phyloP scores from a whole-genome alignment of 2,888 invertebrate genomes.

The Phengaris arion region DNA sequence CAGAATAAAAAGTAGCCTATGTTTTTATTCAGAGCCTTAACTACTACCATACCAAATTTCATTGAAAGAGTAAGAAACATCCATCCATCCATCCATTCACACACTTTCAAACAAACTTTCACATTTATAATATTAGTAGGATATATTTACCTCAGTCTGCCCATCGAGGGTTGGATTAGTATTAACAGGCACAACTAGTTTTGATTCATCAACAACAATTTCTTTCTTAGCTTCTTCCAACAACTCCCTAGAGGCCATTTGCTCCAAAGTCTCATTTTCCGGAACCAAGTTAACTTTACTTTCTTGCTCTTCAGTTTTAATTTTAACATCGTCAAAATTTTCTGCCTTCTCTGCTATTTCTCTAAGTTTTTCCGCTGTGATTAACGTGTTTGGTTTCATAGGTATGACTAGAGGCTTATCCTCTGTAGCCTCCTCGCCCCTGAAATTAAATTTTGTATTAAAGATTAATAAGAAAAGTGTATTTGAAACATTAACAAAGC shows the following conservation, averaged over 20 bases:
- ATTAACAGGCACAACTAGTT: constrained; percentile 79
- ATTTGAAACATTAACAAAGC: no score
- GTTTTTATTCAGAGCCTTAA: no score
- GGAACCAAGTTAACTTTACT: constrained; percentile 36
- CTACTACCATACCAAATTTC: no score
- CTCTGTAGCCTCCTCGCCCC: constrained; percentile 75
- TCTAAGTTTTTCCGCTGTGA: constrained; percentile 71
- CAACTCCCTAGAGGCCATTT: constrained; percentile 86
- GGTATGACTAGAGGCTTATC: constrained; percentile 83
- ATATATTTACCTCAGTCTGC: constrained; percentile 78
- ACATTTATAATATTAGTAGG: no score
- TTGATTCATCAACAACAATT: constrained; percentile 55
- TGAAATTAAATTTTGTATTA: constrained; percentile 48
- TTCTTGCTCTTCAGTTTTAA: constrained; percentile 45
- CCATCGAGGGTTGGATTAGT: constrained; percentile 78
- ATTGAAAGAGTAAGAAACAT: no score
- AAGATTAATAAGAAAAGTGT: background rate
- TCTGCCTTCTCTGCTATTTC: constrained; percentile 74
- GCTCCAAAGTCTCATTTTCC: constrained; percentile 75
- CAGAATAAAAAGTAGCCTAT: no score
- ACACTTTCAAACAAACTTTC: no score
- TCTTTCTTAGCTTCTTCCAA: constrained; percentile 78
- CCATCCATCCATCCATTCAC: no score
- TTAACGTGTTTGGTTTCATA: constrained; percentile 78
- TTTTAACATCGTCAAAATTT: constrained; percentile 72